Base-by-base conservation (phyloP, 2,888 invertebrate species). In the Shargacucullia verbasci region DNA sequence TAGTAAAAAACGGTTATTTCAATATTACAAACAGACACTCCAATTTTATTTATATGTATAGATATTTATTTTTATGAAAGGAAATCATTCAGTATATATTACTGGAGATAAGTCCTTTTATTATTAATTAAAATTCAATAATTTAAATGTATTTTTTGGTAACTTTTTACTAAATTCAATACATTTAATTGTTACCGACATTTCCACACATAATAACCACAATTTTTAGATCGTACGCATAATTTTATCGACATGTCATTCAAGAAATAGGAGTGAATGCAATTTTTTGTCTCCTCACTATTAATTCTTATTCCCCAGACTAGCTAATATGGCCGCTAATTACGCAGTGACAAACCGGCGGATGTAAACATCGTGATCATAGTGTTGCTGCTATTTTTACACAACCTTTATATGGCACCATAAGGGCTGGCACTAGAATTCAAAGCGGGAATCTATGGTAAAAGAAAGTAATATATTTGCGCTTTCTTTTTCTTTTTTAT, bases 311-410 rank as follows among this genome's bases (percentile, higher is more conserved):
- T 49, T 60, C 54, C 33, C 55, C 11, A 0, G 39, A 54, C 49
- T 44, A 37, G 47, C 53, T 57, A 73, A 58, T 72, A 68, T 59
- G 59, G 68, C 34, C 14, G 29, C 53, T 64, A 68, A 61, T 72
- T 75, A 40, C 46, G 1, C 13, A 13, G 43, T 59, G 57, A 49
- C 38, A 45, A 56, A 67, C 56, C 59, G 8, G 38, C 7, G 56
- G 34, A 39, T 57, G 37, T 59, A 34, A 62, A 59, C 55, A 69
- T 45, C 25, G 40, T 38, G 53, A 52, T 50, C 43, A 41, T 33
- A 50, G 53, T 27, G 50, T 57, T 14, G 12, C 44, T 38, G 38
- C 56, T 76, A 65, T 73, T 76, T 73, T 76, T 69, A 76, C 37
- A 6, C 47, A 35, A 0, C 4, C 73, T 59, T 35, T 76, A 55